Percentiles rank a stretch among this genome's conserved stretches.
phyloP scores from a whole-genome alignment of 2,888 invertebrate genomes.

The Microplitis deprimator region DNA sequence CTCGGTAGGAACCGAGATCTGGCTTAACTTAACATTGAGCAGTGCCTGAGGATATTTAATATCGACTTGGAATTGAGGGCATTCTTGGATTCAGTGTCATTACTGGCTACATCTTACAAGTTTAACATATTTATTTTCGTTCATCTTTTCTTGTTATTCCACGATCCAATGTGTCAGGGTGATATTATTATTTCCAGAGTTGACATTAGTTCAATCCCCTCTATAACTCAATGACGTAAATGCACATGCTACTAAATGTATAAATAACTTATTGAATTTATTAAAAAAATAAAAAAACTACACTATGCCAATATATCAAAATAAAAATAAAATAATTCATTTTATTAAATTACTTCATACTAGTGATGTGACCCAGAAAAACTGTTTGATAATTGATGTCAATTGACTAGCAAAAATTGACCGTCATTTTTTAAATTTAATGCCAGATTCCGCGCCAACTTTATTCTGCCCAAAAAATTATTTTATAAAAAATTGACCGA shows the following conservation, averaged over 20 bases:
- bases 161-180: constrained; percentile 8
- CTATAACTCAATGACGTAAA: neutral
- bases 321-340: too few species aligned
- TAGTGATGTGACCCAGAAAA: too few species aligned
- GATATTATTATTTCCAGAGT: constrained; percentile 6
- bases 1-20: neutral
- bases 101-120: constrained; percentile 3
- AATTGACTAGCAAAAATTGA: too few species aligned
- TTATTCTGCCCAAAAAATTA: too few species aligned
- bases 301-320: too few species aligned
- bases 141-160: neutral
- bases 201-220: neutral
- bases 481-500: too few species aligned
- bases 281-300: neutral
- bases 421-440: too few species aligned
- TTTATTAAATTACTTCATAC: too few species aligned
- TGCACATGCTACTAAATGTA: neutral
- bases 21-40: neutral
- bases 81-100: constrained; percentile 24
- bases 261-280: neutral
- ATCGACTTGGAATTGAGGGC: constrained; percentile 20
- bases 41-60: constrained; percentile 11
- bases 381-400: too few species aligned
- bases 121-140: constrained; percentile 22
- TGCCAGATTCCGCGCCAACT: too few species aligned